Evolutionary conservation across 2,797 vertebrate genomes (phyloP).

Genomic region (Rhinophrynus dorsalis): DNA sequence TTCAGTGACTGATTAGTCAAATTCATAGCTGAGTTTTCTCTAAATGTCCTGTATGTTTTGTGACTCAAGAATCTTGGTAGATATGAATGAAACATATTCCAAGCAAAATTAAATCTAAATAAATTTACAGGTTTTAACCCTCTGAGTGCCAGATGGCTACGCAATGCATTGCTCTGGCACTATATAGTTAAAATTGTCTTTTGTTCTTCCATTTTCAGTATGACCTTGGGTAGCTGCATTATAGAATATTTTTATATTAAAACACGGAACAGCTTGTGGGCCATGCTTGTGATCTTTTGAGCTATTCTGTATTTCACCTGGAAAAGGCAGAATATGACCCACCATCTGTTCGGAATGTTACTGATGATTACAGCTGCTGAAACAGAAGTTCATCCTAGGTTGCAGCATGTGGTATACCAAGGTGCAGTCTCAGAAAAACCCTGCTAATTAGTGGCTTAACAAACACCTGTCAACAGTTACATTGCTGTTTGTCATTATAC

Average conservation of each 20-base stretch:
- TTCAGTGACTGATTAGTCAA: too few species aligned
- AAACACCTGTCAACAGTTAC: too few species aligned
- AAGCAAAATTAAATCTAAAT: neutral
- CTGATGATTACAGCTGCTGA: constrained; percentile 25
- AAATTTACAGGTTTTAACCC: too few species aligned
- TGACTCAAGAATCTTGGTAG: neutral
- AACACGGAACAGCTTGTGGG: neutral
- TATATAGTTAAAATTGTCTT: neutral
- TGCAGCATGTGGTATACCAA: neutral
- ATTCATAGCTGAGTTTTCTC: too few species aligned
- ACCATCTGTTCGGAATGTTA: constrained; percentile 24
- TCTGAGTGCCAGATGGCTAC: too few species aligned
- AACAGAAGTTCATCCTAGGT: constrained; percentile 18
- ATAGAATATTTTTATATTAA: neutral
- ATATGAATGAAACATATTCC: neutral
- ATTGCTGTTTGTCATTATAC: too few species aligned
- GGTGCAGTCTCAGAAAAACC: too few species aligned
- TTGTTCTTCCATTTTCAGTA: neutral
- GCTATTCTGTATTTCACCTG: constrained; percentile 5
- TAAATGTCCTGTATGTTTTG: too few species aligned
- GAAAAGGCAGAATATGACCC: neutral
- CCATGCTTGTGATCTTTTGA: neutral
- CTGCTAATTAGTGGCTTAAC: too few species aligned
- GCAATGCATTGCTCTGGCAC: neutral
- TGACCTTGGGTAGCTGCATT: constrained; percentile 15